A percentile compares a stretch with the other conserved stretches of the same genome.
These are phyloP conservation scores for Tenthredo notha DNA, from an alignment of 2,888 invertebrate species.

Conservation along the genomic window DNA sequence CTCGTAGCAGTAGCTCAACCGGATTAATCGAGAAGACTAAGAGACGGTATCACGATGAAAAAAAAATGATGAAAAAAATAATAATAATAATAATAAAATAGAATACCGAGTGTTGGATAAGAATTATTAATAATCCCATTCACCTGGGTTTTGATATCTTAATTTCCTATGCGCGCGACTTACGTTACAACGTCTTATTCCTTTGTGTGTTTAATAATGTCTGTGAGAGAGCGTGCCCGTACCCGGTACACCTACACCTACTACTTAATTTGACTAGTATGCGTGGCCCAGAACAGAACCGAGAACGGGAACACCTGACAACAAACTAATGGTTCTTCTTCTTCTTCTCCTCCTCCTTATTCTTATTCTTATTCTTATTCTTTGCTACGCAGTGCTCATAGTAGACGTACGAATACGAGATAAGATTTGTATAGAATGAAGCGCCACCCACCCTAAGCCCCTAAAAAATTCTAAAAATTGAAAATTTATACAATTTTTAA, in stretches of 20 bases:
- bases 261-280: conserved; percentile 50
- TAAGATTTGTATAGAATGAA: conserved; percentile 62
- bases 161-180: conserved; percentile 72
- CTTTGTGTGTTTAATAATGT: conserved; percentile 62
- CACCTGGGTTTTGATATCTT: conserved; percentile 70
- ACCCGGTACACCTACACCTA: conserved; percentile 35
- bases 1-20: neutral
- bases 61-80: neutral
- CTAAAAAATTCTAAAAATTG: neutral
- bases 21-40: neutral
- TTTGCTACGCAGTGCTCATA: neutral
- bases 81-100: conserved; percentile 52
- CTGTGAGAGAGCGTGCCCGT: conserved; percentile 50
- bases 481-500: too few relatives aligned
- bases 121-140: conserved; percentile 68
- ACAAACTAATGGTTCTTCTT: conserved; percentile 71
- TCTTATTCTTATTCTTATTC: neutral
- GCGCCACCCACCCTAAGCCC: neutral
- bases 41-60: neutral
- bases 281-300: conserved; percentile 52
- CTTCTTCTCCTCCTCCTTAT: neutral
- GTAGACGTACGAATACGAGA: conserved; percentile 69
- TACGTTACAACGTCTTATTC: conserved; percentile 67
- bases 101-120: conserved; percentile 56
- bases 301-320: conserved; percentile 73